Percentiles rank a stretch among this genome's conserved stretches.
Conservation (phyloP, 2,888 invertebrate genomes). For the Strigamia crassipes region DNA sequence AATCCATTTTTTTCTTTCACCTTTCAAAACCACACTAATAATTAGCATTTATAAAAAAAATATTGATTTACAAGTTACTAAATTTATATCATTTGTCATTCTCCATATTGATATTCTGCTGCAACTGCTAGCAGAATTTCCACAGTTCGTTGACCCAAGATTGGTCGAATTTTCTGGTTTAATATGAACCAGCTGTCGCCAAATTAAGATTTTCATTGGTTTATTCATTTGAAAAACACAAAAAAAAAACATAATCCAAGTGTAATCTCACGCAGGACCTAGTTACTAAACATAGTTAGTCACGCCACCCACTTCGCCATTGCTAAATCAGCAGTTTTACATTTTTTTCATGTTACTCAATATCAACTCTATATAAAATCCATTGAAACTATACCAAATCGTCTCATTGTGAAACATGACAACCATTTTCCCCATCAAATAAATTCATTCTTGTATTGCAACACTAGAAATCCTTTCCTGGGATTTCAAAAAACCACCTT, state of each 20-base stretch:
- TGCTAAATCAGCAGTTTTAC: background rate
- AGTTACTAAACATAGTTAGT: background rate
- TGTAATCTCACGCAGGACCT: background rate
- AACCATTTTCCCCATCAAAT: too few relatives aligned
- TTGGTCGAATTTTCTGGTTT: constrained; percentile 20
- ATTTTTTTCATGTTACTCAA: background rate
- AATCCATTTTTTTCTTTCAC: background rate
- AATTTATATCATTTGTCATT: background rate
- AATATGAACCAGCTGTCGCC: constrained; percentile 4
- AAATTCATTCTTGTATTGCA: background rate
- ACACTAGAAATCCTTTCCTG: background rate
- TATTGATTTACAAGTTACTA: background rate
- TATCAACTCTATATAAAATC: too few relatives aligned
- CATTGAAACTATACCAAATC: too few relatives aligned
- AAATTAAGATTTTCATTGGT: background rate
- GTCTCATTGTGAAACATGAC: too few relatives aligned
- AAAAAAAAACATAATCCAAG: too few relatives aligned
- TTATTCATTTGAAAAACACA: background rate
- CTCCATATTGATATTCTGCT: background rate
- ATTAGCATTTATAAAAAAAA: background rate
- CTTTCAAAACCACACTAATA: background rate
- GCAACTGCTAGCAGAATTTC: background rate
- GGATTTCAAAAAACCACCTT: background rate
- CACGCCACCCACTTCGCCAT: background rate
- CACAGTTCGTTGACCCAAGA: background rate